Conservation (phyloP, 1,140 invertebrate species). For the Drosophila busckii region DNA sequence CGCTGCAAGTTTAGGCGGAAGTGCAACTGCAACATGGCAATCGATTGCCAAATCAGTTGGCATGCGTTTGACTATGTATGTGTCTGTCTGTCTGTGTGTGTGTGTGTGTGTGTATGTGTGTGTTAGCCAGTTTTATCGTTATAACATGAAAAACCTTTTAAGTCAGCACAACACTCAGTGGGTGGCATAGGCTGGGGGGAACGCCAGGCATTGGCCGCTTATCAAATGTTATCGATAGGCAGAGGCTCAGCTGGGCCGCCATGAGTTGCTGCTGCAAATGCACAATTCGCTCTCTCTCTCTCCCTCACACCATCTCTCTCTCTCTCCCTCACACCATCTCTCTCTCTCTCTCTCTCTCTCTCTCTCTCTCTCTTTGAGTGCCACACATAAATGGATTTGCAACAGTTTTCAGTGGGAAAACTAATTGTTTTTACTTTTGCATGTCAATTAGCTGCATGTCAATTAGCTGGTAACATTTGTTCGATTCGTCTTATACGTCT, state of each 20-base stretch:
- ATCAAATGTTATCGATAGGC: conserved; percentile 63
- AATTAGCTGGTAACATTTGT: too few species aligned
- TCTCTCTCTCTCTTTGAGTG: too few species aligned
- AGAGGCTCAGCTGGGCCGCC: conserved; percentile 1
- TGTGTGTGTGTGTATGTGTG: conserved; percentile 6
- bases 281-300: too few species aligned
- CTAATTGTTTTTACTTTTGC: too few species aligned
- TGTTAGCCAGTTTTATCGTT: conserved; percentile 62
- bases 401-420: too few species aligned
- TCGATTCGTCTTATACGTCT: too few species aligned
- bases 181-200: conserved; percentile 39
- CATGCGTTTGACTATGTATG: not conserved
- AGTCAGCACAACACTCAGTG: conserved; percentile 44
- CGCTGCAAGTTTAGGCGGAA: conserved; percentile 18
- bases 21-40: conserved; percentile 19
- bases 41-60: conserved; percentile 27
- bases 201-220: conserved; percentile 18
- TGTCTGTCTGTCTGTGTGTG: not conserved
- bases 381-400: too few species aligned
- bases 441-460: too few species aligned
- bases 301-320: too few species aligned
- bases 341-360: too few species aligned
- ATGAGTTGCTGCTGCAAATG: not conserved
- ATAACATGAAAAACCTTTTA: conserved; percentile 67
- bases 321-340: too few species aligned